Base-by-base conservation (phyloP, 2,113 vertebrate genomes). In the Rhinogobius similis region DNA sequence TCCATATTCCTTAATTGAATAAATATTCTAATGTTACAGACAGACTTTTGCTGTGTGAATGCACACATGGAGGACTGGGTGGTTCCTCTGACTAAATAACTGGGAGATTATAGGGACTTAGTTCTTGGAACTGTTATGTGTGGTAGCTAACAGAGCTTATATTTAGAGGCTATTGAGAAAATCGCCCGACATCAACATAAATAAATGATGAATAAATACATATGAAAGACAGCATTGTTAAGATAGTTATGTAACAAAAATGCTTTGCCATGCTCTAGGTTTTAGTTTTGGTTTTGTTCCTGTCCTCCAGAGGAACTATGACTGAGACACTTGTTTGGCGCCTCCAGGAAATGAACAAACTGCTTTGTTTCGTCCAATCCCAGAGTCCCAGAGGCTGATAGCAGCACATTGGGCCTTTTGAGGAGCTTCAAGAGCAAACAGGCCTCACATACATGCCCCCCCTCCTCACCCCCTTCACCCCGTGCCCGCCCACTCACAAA, bases 261-360 rank as follows among this genome's bases (percentile, higher is more conserved):
- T 55, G 38, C 73, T 67, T 32, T 23, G 38, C 44, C 48, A 56
- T 79, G 44, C 53, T 12, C 23, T 14, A 46, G 36, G 5, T n/a
- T 24, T 41, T 53, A 68, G 61, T 59, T 48, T n/a, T n/a, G n/a
- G 50, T 41, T 21, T 55, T 68, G 76, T 73, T 68, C 71, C 64
- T 75, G 48, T 44, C 72, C 56, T 62, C 61, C 66, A 77, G 72
- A 68, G 74, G 79, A 70, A 77, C 68, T 58, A 70, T 89, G 82
- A 88, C 81, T 84, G 85, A 83, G 76, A 87, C 79, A 86, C 86
- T 87, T 90, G 87, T 88, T 87, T 82, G 26, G 36, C 58, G 50
- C 73, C 73, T 82, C 86, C 84, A 90, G 83, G 77, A 89, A 89
- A 89, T 91, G 81, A 91, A 91, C 89, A 87, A 86, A 90, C 88